These are phyloP conservation scores for Mugil cephalus DNA, from an alignment of 2,113 vertebrate species.

Conservation along the genomic window DNA sequence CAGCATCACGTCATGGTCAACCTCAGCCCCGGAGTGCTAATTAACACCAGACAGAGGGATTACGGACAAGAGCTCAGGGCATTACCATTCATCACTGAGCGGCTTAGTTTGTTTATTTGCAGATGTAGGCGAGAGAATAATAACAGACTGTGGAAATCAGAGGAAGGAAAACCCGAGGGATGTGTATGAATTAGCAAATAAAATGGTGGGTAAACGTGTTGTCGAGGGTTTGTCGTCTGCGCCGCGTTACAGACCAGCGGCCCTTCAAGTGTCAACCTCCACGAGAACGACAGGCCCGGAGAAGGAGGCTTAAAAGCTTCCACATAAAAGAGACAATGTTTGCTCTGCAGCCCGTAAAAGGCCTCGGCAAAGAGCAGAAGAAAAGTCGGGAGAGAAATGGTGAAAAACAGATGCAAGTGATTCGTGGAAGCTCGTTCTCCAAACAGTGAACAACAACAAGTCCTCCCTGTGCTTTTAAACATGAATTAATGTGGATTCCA, in stretches of 20 bases:
- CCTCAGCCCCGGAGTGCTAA: constrained; percentile 78
- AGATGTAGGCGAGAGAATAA: constrained; percentile 72
- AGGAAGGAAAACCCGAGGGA: constrained; percentile 59
- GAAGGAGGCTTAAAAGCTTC: constrained; percentile 75
- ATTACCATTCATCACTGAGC: constrained; percentile 75
- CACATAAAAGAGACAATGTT: constrained; percentile 81
- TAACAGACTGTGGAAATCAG: constrained; percentile 67
- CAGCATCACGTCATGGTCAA: constrained; percentile 78
- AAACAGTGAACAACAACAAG: constrained; percentile 78
- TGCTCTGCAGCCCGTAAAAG: constrained; percentile 80
- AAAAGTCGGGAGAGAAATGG: constrained; percentile 30
- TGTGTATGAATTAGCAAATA: constrained; percentile 52
- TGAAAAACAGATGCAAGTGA: constrained; percentile 60
- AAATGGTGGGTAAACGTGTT: constrained; percentile 52
- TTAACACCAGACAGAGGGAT: constrained; percentile 81
- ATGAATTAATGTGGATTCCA: constrained; percentile 85
- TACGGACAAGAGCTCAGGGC: constrained; percentile 70
- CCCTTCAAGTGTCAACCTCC: constrained; percentile 77
- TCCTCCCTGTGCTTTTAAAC: constrained; percentile 83
- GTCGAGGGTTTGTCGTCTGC: constrained; percentile 27
- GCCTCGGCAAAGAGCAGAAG: constrained; percentile 45
- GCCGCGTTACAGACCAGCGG: constrained; percentile 40
- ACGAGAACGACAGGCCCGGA: constrained; percentile 68
- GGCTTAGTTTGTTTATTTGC: constrained; percentile 77
- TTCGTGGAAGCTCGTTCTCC: constrained; percentile 72